These are phyloP conservation scores for Bellardia bayeri DNA, from an alignment of 2,888 invertebrate genomes.

Conservation along the genomic window DNA sequence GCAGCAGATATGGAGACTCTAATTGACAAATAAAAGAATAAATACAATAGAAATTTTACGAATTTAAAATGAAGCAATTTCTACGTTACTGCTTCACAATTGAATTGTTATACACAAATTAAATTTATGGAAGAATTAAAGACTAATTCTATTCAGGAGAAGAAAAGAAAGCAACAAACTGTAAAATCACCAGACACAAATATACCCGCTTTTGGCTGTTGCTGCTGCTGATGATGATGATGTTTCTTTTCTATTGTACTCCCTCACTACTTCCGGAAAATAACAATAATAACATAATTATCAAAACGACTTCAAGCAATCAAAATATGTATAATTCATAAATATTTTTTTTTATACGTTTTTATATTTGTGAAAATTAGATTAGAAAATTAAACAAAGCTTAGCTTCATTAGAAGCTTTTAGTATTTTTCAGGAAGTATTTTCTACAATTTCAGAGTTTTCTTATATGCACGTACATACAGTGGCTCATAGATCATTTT, in stretches of 20 bases:
- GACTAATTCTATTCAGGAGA: not conserved
- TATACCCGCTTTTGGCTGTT: slow-evolving; percentile 37
- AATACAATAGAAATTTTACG: slow-evolving; percentile 46
- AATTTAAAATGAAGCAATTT: slow-evolving; percentile 47
- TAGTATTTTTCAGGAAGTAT: not conserved
- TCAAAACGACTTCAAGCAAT: slow-evolving; percentile 8
- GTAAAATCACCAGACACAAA: slow-evolving; percentile 22
- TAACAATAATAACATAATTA: slow-evolving; percentile 17
- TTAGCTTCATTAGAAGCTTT: slow-evolving; percentile 1
- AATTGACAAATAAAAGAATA: slow-evolving; percentile 59
- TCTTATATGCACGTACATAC: not conserved
- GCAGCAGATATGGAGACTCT: slow-evolving; percentile 22
- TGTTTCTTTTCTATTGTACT: slow-evolving; percentile 34
- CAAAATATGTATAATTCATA: not conserved
- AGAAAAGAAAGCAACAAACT: not conserved
- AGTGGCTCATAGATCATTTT: too few relatives aligned
- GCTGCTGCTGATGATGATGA: not conserved
- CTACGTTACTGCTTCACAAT: slow-evolving; percentile 53
- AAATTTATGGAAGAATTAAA: slow-evolving; percentile 52
- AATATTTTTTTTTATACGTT: not conserved
- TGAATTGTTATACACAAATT: slow-evolving; percentile 71
- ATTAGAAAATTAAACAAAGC: slow-evolving; percentile 1
- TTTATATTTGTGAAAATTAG: not conserved
- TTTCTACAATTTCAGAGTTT: not conserved
- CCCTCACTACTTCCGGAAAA: slow-evolving; percentile 58